phyloP scores from a whole-genome alignment of 1,140 invertebrate species.

The Rhyacophila brunnea region DNA sequence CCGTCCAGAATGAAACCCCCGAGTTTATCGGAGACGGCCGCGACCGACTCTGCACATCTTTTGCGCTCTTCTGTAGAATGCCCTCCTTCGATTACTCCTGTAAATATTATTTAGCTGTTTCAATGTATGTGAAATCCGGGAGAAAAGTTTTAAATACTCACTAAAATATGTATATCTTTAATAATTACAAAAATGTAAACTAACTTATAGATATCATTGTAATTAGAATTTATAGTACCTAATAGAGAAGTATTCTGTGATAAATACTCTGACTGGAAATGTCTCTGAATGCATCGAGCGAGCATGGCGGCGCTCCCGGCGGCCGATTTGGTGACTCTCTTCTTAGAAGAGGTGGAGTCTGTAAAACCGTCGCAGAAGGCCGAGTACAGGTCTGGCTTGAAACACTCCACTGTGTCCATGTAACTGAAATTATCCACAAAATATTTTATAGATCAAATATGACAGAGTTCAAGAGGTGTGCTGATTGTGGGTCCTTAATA shows the following conservation, averaged over 20 bases:
- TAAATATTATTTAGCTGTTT: not conserved
- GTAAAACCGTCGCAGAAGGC: slow-evolving; percentile 69
- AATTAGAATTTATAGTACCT: slow-evolving; percentile 19
- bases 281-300: slow-evolving; percentile 56
- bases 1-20: slow-evolving; percentile 76
- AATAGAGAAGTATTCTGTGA: slow-evolving; percentile 33
- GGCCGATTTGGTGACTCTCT: slow-evolving; percentile 58
- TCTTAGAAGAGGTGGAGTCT: slow-evolving; percentile 56
- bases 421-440: slow-evolving; percentile 44
- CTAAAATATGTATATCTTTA: not conserved
- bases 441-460: not conserved
- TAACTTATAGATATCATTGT: not conserved
- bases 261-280: slow-evolving; percentile 46
- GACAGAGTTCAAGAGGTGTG: not conserved
- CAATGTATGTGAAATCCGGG: not conserved
- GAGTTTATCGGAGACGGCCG: slow-evolving; percentile 48
- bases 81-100: slow-evolving; percentile 70
- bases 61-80: slow-evolving; percentile 60
- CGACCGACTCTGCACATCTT: slow-evolving; percentile 57
- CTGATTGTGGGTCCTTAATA: not conserved
- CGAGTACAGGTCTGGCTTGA: slow-evolving; percentile 67
- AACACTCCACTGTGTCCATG: slow-evolving; percentile 64
- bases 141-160: not conserved
- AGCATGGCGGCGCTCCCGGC: slow-evolving; percentile 56
- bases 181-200: not conserved